Conservation (phyloP, 2,113 vertebrate genomes). For the Rhinolophus ferrumequinum region DNA sequence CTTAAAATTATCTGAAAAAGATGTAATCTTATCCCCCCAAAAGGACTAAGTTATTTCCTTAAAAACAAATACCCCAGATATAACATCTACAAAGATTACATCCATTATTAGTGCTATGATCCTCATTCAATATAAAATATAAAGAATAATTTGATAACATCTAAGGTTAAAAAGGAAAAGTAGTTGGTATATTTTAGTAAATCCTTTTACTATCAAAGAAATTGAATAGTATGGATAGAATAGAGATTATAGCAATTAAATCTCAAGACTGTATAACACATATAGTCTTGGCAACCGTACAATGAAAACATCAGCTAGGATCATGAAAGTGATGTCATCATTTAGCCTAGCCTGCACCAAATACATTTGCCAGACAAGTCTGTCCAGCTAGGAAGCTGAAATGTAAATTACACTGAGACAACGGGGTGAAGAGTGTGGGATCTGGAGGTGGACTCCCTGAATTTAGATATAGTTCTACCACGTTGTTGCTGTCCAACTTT, state of each 20-base stretch:
- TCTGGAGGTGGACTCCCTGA: neutral
- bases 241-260: neutral
- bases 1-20: slow-evolving; percentile 3
- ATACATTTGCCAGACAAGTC: neutral
- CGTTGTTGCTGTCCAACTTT: neutral
- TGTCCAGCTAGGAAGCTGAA: neutral
- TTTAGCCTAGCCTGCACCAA: neutral
- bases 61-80: neutral
- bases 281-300: neutral
- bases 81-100: neutral
- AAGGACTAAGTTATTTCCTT: neutral
- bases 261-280: neutral
- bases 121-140: slow-evolving; percentile 7
- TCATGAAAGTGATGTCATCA: neutral
- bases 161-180: neutral
- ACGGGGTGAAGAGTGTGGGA: neutral
- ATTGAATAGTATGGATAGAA: neutral
- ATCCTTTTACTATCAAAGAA: neutral
- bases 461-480: neutral
- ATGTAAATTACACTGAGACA: neutral
- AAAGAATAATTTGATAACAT: neutral
- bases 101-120: neutral
- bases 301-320: neutral
- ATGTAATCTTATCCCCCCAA: neutral
- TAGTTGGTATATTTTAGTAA: neutral